Base-by-base conservation (phyloP, 53 echinoderm and acorn worm genomes). In the Mesocentrotus franciscanus region DNA sequence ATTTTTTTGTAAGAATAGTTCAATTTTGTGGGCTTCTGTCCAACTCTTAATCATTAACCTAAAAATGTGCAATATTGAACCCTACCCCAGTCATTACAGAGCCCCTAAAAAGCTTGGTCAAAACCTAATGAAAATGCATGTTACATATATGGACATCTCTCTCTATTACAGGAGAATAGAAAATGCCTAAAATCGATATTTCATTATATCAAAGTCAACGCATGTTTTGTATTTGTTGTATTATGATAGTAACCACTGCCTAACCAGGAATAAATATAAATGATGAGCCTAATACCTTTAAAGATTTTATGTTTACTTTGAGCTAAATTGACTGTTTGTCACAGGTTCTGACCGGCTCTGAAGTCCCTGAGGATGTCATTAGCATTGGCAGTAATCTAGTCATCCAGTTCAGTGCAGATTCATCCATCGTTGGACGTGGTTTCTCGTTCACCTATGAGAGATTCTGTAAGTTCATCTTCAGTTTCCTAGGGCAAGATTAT, bases 301-400 rank as follows among this genome's bases (percentile, higher is more conserved):
- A 10, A 81, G 18, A 81, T 22, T 22, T 42, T 20, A 18, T 29
- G 42, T 42, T 42, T 4, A 81, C 17, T 36, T 87, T 85, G 20
- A 55, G 1, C 55, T 49, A 11, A 57, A n/a, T 87, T 58, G 0
- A 87, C 58, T 26, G 0, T 58, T 87, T 16, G 33, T 66, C 60
- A 18, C 85, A 98, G 98, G 81, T 94, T 13, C 78, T 97, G 22
- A 96, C 98, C 58, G 98, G 98, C 20, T 94, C 85, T 72, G 89
- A 91, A 56, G 62, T 97, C 56, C 98, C 97, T 60, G 96, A 96
- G 30, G 96, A 96, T 49, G 76, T 98, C 32, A 55, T 96, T 16
- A 97, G 97, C 91, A 26, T 26, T 8, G 56, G 64, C 49, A 97
- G 90, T 71, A 96, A 84, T 24, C 93, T 98, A 16, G 74, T 90